Base-by-base conservation (phyloP, 2,888 invertebrate genomes). In the Oscheius onirici region DNA sequence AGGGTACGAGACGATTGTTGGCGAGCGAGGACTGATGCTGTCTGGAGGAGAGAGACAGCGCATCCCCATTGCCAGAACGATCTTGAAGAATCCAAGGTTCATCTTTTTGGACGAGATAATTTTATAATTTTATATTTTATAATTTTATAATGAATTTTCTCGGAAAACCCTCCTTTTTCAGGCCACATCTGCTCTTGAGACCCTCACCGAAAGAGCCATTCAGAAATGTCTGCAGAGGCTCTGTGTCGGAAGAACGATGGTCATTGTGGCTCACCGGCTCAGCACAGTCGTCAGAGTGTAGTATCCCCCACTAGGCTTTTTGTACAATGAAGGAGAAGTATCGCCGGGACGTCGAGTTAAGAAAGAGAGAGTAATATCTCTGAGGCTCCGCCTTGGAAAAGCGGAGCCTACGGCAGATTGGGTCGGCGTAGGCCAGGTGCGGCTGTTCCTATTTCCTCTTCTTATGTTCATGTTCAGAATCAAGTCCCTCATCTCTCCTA, bases 11-110 rank as follows among this genome's bases (percentile, higher is more conserved):
- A 90, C 90, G 15, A 74, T 89, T 69, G 90, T 97, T 22, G 97
- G 97, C 5, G 97, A 97, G 89, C 91, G 97, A 87, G 97, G 97
- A 5, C 89, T 97, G 71, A 92, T 95, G 76, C 90, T 97, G 73
- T 96, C 96, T 88, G 97, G 97, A 1, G 97, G 97, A 1, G 97
- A 97, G 88, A 97, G 97, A 87, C 97, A 99, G 88, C 91, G 97
- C 79, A 94, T 97, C 71, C 97, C 97, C 0, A 97, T 97, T 77
- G 97, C 97, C 0, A 90, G 97, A 76, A 97, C 97, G 0, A 91
- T 99, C 26, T 90, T 99, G 26, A 97, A 97, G 88, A 91, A 94
- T 2, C 97, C 97, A 0, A 91, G 92, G 46, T 92, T 97, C 74
- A 93, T 97, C 13, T 90, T 97, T 3, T 89, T 97, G 10, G 97